Evolutionary conservation across 30 jellyfish, hydroid and myxozoan species (phyloP), one percentile per base, ranked within the genome.

Genomic region (Pelagia noctiluca): DNA sequence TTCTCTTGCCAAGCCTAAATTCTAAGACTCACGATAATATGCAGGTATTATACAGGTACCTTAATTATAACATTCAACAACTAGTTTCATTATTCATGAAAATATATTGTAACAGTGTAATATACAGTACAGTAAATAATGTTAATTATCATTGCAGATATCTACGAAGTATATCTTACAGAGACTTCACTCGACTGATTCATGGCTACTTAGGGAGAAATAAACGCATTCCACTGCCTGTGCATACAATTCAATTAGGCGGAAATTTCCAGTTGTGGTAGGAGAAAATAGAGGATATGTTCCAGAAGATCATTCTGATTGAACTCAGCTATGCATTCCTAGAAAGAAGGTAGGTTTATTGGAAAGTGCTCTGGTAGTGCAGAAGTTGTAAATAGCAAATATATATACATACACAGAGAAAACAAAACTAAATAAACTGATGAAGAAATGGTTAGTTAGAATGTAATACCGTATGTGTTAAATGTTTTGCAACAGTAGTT

Each of bases 151-250:
- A 42, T 42, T 42, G 16, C 57, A 77, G 88, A 69, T 77, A 29
- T 42, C 61, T 60, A 30, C 88, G 88, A 29, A 60, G 74, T 46
- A 48, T 80, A 23, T 42, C 83, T 34, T 80, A 80, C 64, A 19
- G 83, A 22, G 78, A 80, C 1, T 80, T 80, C 28, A 80, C 83
- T 1, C 46, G 61, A 25, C 83, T 80, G 46, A 35, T 63, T 64
- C 90, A 80, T 80, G 90, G 90, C 46, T 35, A 22, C 30, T 83
- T 80, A 26, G 90, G 90, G n/a, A 80, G 57, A 42, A 42, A 48
- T 32, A 67, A 42, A 67, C 63, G 83, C 25, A 46, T 63, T 22
- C 79, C 88, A 31, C 50, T 77, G 29, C 88, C 47, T 77, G 88
- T 77, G 82, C 90, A 74, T 63, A 64, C 19, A 23, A 38, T 23